A percentile compares a stretch with the other conserved stretches of the same genome.
These are phyloP conservation scores for Anguilla marmorata DNA, from an alignment of 2,797 vertebrate genomes.

Conservation along the genomic window DNA sequence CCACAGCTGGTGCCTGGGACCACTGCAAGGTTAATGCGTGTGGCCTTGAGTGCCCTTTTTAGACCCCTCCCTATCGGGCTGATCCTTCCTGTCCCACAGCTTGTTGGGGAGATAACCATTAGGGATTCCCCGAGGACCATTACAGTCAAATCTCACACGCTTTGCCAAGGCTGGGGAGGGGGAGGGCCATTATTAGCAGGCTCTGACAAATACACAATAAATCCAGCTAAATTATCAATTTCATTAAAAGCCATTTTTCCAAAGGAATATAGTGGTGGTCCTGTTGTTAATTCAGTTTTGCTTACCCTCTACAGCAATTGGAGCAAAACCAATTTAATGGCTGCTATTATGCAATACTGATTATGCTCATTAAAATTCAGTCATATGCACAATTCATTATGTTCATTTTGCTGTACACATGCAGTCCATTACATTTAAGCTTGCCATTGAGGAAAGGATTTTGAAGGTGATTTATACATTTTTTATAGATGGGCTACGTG, in stretches of 20 bases:
- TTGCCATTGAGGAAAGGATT: not conserved
- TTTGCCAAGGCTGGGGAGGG: not conserved
- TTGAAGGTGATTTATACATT: not conserved
- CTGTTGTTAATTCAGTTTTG: slow-evolving; percentile 4
- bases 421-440: not conserved
- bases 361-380: not conserved
- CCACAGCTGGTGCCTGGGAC: slow-evolving; percentile 19
- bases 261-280: not conserved
- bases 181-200: not conserved
- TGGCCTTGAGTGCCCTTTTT: not conserved
- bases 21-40: not conserved
- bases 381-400: not conserved
- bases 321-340: slow-evolving; percentile 1
- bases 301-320: not conserved
- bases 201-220: not conserved
- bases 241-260: not conserved
- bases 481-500: not conserved
- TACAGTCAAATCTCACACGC: slow-evolving; percentile 6
- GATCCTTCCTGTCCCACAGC: not conserved
- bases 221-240: slow-evolving; percentile 1
- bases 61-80: not conserved
- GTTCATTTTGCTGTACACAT: not conserved
- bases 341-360: not conserved
- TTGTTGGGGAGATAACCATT: not conserved
- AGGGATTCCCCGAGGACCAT: not conserved